Conservation (phyloP, 2,797 vertebrate species). For the Etheostoma perlongum region DNA sequence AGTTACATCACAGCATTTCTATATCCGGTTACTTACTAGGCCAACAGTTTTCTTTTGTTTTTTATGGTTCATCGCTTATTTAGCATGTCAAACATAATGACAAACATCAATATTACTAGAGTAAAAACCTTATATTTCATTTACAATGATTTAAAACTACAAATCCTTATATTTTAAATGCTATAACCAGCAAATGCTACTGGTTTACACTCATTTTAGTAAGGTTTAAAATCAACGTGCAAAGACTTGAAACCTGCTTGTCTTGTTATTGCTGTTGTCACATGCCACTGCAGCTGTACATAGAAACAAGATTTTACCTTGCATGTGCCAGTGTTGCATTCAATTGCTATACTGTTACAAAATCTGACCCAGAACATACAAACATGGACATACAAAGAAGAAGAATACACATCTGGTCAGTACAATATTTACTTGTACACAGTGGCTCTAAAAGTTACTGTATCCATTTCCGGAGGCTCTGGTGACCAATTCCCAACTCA, state of each 20-base stretch:
- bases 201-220: neutral
- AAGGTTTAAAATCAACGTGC: neutral
- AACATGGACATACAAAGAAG: no score
- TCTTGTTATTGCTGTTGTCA: neutral
- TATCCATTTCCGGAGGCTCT: slow-evolving; percentile 4
- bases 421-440: slow-evolving; percentile 5
- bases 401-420: no score
- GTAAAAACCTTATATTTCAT: neutral
- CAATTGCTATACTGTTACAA: no score
- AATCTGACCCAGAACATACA: no score
- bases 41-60: neutral
- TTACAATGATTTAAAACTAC: neutral
- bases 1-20: slow-evolving; percentile 23
- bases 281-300: neutral
- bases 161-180: slow-evolving; percentile 14
- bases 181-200: neutral
- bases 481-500: slow-evolving; percentile 37
- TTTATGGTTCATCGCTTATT: neutral
- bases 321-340: neutral
- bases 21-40: neutral
- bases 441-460: neutral
- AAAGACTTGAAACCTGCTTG: slow-evolving; percentile 5
- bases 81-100: neutral
- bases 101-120: neutral
- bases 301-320: neutral